Conservation (phyloP, 2,797 vertebrate species). For the Eleutherodactylus coqui region DNA sequence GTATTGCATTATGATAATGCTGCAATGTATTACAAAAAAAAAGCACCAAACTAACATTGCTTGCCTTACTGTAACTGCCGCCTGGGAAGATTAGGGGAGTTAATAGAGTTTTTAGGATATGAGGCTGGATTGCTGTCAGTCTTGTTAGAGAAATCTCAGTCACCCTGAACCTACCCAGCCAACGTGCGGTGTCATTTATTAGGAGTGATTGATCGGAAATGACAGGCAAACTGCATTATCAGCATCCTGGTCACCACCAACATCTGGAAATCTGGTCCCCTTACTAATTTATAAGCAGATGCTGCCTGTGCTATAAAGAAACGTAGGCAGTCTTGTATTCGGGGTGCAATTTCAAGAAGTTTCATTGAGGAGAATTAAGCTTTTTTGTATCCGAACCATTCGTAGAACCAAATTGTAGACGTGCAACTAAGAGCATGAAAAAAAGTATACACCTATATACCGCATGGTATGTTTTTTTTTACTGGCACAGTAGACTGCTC, state of each 20-base stretch:
- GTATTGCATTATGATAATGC: slow-evolving; percentile 20
- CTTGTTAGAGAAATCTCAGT: slow-evolving; percentile 44
- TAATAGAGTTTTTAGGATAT: slow-evolving; percentile 36
- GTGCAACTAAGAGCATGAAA: too few relatives aligned
- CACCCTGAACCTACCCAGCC: slow-evolving; percentile 31
- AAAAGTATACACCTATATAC: too few relatives aligned
- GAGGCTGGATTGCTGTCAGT: slow-evolving; percentile 41
- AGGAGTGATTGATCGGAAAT: slow-evolving; percentile 49
- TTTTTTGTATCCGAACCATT: not conserved
- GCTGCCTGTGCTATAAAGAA: slow-evolving; percentile 25
- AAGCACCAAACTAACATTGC: not conserved
- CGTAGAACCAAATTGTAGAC: too few relatives aligned
- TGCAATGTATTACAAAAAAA: not conserved
- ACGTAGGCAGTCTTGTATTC: not conserved
- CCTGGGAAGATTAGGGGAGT: slow-evolving; percentile 18
- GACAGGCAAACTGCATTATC: slow-evolving; percentile 54
- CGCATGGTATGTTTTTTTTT: too few relatives aligned
- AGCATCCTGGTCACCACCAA: slow-evolving; percentile 37
- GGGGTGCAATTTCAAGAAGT: not conserved
- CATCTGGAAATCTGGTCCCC: slow-evolving; percentile 52
- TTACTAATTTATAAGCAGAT: slow-evolving; percentile 54
- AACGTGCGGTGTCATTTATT: slow-evolving; percentile 38
- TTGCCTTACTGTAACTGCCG: not conserved
- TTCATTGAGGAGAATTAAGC: not conserved
- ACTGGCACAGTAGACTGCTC: too few relatives aligned